Evolutionary conservation across 2,113 vertebrate genomes (phyloP).

Genomic region (Otocyon megalotis): DNA sequence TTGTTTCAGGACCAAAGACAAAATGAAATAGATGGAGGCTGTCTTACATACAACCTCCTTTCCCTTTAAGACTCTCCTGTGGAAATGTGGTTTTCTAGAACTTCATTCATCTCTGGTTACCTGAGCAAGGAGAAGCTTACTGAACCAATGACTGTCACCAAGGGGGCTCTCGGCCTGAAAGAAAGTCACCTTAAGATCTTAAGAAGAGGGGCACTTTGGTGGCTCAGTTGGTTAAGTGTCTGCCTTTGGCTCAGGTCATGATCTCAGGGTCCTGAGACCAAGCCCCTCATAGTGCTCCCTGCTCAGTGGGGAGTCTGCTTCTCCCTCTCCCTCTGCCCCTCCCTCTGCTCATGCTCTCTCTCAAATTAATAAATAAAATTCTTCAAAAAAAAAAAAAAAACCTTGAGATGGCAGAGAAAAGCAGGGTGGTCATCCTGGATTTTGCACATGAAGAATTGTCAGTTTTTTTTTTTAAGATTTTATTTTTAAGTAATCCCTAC

Average conservation of each 20-base stretch:
- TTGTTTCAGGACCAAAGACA: background rate
- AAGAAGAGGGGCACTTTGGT: no score
- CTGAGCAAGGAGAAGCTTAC: background rate
- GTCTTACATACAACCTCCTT: background rate
- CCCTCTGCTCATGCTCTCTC: no score
- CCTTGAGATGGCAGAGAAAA: background rate
- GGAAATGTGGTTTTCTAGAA: slow-evolving; percentile 25
- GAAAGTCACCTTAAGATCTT: background rate
- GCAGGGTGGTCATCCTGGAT: background rate
- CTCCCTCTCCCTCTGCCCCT: no score
- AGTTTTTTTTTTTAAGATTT: background rate
- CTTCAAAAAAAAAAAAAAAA: no score
- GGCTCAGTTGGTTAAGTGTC: no score
- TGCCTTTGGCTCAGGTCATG: no score
- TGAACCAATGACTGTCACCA: background rate
- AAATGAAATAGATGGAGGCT: background rate
- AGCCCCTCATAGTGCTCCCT: no score
- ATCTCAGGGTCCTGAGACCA: no score
- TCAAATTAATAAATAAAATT: no score
- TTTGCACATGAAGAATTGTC: background rate
- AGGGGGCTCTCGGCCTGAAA: background rate
- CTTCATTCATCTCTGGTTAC: slow-evolving; percentile 1
- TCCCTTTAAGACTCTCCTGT: background rate
- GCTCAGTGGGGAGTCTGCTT: no score
- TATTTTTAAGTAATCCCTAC: background rate